A percentile compares a stretch with the other conserved stretches of the same genome.
These are phyloP conservation scores for Genyomyrus donnyi DNA, from an alignment of 2,113 vertebrate species.

Conservation along the genomic window DNA sequence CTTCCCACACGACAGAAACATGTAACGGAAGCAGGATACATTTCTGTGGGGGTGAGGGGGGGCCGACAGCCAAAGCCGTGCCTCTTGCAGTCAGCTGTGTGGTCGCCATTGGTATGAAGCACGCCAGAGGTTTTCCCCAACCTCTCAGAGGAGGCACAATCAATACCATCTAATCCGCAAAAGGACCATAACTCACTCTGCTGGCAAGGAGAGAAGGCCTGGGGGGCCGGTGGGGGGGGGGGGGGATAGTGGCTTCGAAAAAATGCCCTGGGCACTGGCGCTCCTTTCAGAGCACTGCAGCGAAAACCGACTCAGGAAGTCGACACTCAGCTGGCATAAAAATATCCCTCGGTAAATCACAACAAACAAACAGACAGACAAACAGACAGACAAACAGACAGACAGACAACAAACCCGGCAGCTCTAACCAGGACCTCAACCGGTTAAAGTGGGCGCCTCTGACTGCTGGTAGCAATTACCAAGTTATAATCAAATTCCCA, in stretches of 20 bases:
- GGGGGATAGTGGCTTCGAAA: neutral
- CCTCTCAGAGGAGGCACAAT: constrained; percentile 6
- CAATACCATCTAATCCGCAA: constrained; percentile 16
- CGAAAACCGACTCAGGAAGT: neutral
- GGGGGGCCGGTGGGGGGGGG: neutral
- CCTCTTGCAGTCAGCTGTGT: neutral
- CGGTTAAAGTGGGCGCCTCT: constrained; percentile 7
- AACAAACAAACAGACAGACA: neutral
- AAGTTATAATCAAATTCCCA: constrained; percentile 20
- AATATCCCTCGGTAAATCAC: neutral
- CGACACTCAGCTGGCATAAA: neutral
- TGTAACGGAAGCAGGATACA: neutral
- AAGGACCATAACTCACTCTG: neutral
- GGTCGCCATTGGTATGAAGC: neutral
- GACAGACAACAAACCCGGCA: neutral
- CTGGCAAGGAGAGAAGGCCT: neutral
- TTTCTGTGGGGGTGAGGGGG: neutral
- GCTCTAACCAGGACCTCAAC: constrained; percentile 8
- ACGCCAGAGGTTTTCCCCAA: neutral
- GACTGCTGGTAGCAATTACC: constrained; percentile 27
- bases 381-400: neutral
- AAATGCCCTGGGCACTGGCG: neutral
- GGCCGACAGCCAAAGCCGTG: neutral
- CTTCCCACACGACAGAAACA: neutral
- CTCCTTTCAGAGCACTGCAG: neutral